Base-by-base conservation (phyloP, 1,140 invertebrate species). In the Parapsyche elsis region DNA sequence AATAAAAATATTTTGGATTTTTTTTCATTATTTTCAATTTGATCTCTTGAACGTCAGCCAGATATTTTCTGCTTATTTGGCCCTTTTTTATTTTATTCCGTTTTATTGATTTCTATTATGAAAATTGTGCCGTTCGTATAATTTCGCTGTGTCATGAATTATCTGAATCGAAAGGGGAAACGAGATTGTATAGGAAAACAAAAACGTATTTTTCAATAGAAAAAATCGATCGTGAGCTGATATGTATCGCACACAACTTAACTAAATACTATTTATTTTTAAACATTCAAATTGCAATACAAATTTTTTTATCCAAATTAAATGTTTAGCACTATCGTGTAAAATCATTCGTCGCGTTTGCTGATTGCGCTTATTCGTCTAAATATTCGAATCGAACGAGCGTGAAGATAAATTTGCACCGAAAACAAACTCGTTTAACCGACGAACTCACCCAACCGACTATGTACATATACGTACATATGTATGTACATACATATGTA, bases 31-130 rank as follows among this genome's bases (percentile, higher is more conserved):
- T 38, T 38, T 38, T 38, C 30, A 38, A 38, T 38, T 1, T 38
- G 30, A 38, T 38, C 30, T 38, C 30, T 38, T 38, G 30, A 38
- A 7, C 30, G 30, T 38, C 30, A 7, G 30, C 30, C 30, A 38
- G 30, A 38, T 53, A 14, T 53, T 53, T 53, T 53, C 49, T 53
- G 49, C 49, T 53, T 53, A 53, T 53, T 53, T 53, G 2, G 49
- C 49, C 49, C 16, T 53, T 53, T 12, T 53, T 53, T 53, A 53
- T 53, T 14, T 53, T 53, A 53, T 53, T 53, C 16, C 49, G 49
- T 14, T 53, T 53, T 53, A 53, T 53, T 53, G 49, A 53, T 53
- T 53, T 53, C 49, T 53, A 53, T 53, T 53, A 53, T 53, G 49
- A 53, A 53, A 53, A 53, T 53, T 53, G 49, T 53, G 12, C 12